Percentiles rank a stretch among this genome's conserved stretches.
Evolutionary conservation across 1,140 invertebrate species (phyloP).

Genomic region (Plodia interpunctella): DNA sequence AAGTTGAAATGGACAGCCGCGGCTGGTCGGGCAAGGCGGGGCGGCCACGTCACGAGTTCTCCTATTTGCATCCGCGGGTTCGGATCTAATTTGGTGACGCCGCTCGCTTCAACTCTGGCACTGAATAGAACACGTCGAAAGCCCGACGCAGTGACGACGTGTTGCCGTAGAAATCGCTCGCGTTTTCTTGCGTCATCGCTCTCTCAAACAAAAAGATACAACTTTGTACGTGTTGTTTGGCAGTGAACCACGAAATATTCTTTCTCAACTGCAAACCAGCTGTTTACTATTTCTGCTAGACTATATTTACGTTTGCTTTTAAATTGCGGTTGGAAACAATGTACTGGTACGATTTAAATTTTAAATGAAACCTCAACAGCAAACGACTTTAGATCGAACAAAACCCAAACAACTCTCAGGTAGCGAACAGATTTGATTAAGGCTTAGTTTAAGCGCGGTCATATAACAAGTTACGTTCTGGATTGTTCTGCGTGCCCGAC

Average conservation of each 20-base stretch:
- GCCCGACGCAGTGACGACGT: constrained; percentile 9
- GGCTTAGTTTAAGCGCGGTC: background rate
- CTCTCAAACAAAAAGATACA: constrained; percentile 3
- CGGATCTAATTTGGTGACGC: constrained; percentile 72
- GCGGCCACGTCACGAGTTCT: constrained; percentile 54
- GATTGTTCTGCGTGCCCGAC: constrained; percentile 17
- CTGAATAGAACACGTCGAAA: constrained; percentile 18
- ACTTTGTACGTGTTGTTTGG: background rate
- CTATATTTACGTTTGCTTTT: no score
- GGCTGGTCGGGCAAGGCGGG: constrained; percentile 45
- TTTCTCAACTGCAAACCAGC: background rate
- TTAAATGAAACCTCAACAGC: background rate
- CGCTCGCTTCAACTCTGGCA: constrained; percentile 21
- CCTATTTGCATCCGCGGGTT: constrained; percentile 28
- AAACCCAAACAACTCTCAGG: background rate
- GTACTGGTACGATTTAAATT: no score
- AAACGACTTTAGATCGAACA: background rate
- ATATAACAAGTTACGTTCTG: background rate
- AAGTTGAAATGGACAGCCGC: constrained; percentile 28
- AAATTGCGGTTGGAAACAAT: no score
- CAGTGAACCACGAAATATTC: background rate
- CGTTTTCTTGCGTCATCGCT: constrained; percentile 4
- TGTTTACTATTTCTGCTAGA: background rate
- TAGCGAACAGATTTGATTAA: background rate
- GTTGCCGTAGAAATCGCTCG: constrained; percentile 5